Evolutionary conservation across 2,113 vertebrate species (phyloP), one percentile per base, ranked within the genome.

Genomic region (Synchiropus splendidus): DNA sequence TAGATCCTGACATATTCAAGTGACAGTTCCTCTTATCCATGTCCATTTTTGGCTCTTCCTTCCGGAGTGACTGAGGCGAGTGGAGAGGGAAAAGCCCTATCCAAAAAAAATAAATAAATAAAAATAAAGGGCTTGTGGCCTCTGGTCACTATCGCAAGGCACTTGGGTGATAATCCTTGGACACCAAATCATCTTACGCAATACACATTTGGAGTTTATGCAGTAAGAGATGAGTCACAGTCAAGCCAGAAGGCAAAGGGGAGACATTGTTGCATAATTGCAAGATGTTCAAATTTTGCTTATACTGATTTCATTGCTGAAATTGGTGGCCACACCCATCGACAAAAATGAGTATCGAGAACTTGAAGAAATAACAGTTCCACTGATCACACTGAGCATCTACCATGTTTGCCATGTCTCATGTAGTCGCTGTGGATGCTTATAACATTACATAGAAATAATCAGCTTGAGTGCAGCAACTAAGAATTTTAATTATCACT

Each of bases 151-250:
- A 18, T 17, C 54, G 16, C 52, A 43, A 57, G 68, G 47, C 48
- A 11, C 16, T 32, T 14, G 42, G 46, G 63, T 68, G 65, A 75
- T 64, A 74, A 70, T 64, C 64, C 46, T 31, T 41, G 35, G 14
- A 52, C 33, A 46, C 41, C 46, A 67, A 77, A 74, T 71, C 57
- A 48, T 64, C 49, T 81, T 81, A 79, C 31, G 45, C 57, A 79
- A 82, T 42, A 31, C 39, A 59, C 57, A 66, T 57, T 68, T 65
- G 60, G 55, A 70, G 54, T 63, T 45, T 58, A 51, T 53, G 54
- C 56, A 45, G 49, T 43, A 5, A 39, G 65, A 45, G 58, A 54
- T 47, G 40, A 54, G 45, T 64, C 41, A 60, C 9, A 61, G 39
- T 43, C 42, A 11, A 39, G 53, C 61, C 56, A 46, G 48, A 48